These are phyloP conservation scores for Brachyalestes nurse DNA, from an alignment of 2,797 vertebrate genomes.

Conservation along the genomic window DNA sequence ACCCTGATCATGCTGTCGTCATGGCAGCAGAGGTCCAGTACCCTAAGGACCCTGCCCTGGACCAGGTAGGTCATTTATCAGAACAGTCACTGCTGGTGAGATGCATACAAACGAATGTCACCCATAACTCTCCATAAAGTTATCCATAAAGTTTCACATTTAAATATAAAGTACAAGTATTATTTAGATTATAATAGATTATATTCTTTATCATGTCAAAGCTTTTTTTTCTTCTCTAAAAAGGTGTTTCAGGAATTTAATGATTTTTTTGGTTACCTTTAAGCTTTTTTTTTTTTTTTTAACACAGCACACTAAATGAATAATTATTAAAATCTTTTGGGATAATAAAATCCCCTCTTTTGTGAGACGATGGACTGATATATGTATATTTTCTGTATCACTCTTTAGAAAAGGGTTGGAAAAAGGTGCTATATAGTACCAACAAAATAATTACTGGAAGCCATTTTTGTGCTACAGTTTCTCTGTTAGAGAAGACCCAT, in stretches of 20 bases:
- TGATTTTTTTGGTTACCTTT: not conserved
- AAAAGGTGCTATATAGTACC: too few species aligned
- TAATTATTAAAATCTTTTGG: not conserved
- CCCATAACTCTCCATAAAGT: not conserved
- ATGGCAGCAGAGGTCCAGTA: slow-evolving; percentile 73
- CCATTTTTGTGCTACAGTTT: too few species aligned
- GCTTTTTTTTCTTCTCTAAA: too few species aligned
- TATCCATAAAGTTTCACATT: not conserved
- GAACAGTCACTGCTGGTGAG: not conserved
- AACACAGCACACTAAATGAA: not conserved
- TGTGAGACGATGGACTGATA: too few species aligned
- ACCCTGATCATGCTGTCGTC: slow-evolving; percentile 62
- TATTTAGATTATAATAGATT: not conserved
- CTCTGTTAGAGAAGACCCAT: too few species aligned
- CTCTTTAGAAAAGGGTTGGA: too few species aligned
- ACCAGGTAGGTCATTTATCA: slow-evolving; percentile 66
- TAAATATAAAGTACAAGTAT: not conserved
- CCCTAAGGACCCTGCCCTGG: slow-evolving; percentile 60
- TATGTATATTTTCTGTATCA: too few species aligned
- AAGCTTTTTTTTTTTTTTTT: not conserved
- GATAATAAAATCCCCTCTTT: not conserved
- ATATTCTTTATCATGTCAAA: too few species aligned
- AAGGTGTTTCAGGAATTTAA: too few species aligned
- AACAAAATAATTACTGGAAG: too few species aligned
- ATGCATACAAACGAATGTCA: not conserved